phyloP scores from a whole-genome alignment of 30 jellyfish, hydroid and myxozoan species.

The Hydractinia echinata region DNA sequence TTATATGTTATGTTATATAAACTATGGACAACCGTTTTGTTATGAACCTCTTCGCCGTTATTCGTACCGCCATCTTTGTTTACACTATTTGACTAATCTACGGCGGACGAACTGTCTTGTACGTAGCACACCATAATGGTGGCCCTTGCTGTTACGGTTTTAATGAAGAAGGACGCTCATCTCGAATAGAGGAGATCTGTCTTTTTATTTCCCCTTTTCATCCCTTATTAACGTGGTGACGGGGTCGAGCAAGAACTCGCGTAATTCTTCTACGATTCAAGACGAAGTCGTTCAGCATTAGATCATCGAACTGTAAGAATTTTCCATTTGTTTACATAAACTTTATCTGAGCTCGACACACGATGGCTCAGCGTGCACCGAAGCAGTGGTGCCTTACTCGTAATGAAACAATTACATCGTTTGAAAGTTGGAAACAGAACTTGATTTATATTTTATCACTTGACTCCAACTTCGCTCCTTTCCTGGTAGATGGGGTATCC shows the following conservation, averaged over 20 bases:
- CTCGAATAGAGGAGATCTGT: no score
- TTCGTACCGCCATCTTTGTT: constrained; percentile 12
- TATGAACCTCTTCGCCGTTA: background rate
- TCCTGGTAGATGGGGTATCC: constrained; percentile 21
- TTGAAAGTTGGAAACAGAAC: constrained; percentile 18
- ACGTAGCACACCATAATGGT: no score
- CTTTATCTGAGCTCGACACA: background rate
- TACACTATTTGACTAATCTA: background rate
- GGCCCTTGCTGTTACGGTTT: no score
- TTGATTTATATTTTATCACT: constrained; percentile 1
- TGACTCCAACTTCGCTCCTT: constrained; percentile 37
- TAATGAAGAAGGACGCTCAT: no score
- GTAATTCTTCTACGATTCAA: constrained; percentile 1
- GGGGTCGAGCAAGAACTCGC: constrained; percentile 12
- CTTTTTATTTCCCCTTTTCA: background rate
- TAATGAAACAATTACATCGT: constrained; percentile 14
- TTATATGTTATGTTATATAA: no score
- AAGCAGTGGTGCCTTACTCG: constrained; percentile 35
- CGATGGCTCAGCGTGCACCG: constrained; percentile 10
- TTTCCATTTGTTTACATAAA: background rate
- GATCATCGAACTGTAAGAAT: background rate
- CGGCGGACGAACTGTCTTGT: no score
- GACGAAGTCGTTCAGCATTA: constrained; percentile 3
- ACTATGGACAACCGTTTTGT: background rate
- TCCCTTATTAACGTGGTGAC: constrained; percentile 10